Evolutionary conservation across 2,797 vertebrate species (phyloP), one percentile per base, ranked within the genome.

Genomic region (Manis pentadactyla): DNA sequence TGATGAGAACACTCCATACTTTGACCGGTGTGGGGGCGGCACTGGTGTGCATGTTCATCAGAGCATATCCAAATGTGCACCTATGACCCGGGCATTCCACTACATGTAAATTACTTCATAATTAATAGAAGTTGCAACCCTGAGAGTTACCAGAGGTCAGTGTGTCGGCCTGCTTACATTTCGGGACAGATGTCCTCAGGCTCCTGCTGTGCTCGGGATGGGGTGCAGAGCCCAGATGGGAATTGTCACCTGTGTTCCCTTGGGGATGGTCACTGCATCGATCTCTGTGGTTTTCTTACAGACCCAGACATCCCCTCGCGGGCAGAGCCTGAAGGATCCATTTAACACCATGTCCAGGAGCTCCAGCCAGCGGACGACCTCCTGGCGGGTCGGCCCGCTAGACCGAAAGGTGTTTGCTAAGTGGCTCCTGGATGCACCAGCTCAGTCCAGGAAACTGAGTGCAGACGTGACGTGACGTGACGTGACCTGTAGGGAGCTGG

Each of bases 121-220:
- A 34, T 29, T 37, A 39, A 46, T 42, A 14, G 46, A 57, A 23
- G 2, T 25, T 63, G 6, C 37, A 34, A 3, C 34, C n/a, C 49
- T 27, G 34, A 42, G 61, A 74, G 4, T 29, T 19, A 39, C 42
- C 42, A 23, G 81, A 49, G 46, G 57, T 61, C 7, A 15, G n/a
- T 13, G 74, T 3, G 11, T 17, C 21, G 2, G 18, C 3, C 31
- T 6, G n/a, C 94, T 27, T 96, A 99, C 99, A 99, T 99, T 97
- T 99, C 99, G 5, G 99, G 99, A 87, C 98, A 98, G 96, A 99
- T 99, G 86, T 97, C 98, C 0, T 99, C 98, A 0, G 99, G 99
- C 29, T 99, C 98, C 0, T 98, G 95, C 99, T 99, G 82, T 98
- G 42, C 0, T 97, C 95, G 0, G 98, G 98, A 92, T 99, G 93